Base-by-base conservation (phyloP, 2,113 vertebrate genomes). In the Ranitomeya variabilis region DNA sequence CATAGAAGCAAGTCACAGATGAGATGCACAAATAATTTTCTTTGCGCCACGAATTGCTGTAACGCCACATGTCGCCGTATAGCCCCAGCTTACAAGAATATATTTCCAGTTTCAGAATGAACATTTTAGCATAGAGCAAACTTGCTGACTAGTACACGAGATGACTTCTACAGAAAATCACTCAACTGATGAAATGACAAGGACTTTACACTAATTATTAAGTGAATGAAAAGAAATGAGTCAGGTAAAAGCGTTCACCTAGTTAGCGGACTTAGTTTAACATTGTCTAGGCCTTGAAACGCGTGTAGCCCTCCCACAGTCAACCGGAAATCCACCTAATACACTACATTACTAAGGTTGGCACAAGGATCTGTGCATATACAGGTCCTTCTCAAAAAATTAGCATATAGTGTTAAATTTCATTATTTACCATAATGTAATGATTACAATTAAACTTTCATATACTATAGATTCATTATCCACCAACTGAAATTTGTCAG, bases 221-320 rank as follows among this genome's bases (percentile, higher is more conserved):
- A 18, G 21, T 64, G 59, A 62, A 19, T 62, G 23, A 45, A 37
- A 81, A 62, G n/a, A 80, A 80, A 31, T 26, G n/a, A 64, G 80
- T 62, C n/a, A 80, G 21, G n/a, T 60, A 59, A 26, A 78, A 78
- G 45, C 13, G 51, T 78, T 54, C 19, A 78, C 13, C 51, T 52
- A 78, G 76, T 78, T 78, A 78, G n/a, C 54, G 19, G 73, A 8
- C 51, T 67, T 71, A 71, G 31, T 19, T 74, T 74, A 74, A 74
- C 1, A 10, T 74, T 45, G 14, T 1, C 73, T 7, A 19, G 14
- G 37, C 37, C 73, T 51, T 76, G 73, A 51, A 76, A 76, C 16
- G 18, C 12, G 12, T 73, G 71, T 7, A 16, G 7, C 37, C 31
- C 19, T 76, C 26, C 69, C 31, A 73, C 15, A 69, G 1, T 26